Evolutionary conservation across 2,113 vertebrate genomes (phyloP), one percentile per base, ranked within the genome.

Genomic region (Perccottus glenii): DNA sequence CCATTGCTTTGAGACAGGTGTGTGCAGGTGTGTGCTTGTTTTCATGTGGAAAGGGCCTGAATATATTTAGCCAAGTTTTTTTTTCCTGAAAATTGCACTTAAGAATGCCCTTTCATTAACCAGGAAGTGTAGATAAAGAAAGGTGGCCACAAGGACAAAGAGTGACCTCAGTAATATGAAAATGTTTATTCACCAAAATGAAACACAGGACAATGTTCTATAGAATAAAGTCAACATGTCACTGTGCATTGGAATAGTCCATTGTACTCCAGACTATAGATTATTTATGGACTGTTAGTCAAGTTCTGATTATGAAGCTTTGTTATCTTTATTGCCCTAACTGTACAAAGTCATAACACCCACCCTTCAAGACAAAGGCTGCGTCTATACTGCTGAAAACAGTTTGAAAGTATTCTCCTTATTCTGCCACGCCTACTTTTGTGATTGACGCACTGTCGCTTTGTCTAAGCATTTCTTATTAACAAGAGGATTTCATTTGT

Each of bases 61-160:
- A 52, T 87, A 87, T 87, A 88, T 88, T 87, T 87, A 81, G 84
- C 60, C 33, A 82, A 80, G 79, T 60, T 60, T 85, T 75, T 81
- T 70, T 70, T 83, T 74, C 65, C 70, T 70, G 77, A 80, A 85
- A 88, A 85, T 58, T 68, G 48, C 70, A 51, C 60, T 75, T 73
- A 66, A 52, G 64, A 88, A 78, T 75, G 75, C 64, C 60, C 70
- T 81, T 85, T 75, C 49, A 67, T 77, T 60, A 85, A 73, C 73
- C 83, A 73, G 87, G 75, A 85, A 83, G 66, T 65, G 35, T 1
- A 11, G 62, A 60, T 70, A 60, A 77, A 79, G 75, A 66, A 77
- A 72, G 52, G 52, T 44, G 61, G 62, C 76, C 63, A 33, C 40
- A 5, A 81, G 75, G 78, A 73, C 47, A 35, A 33, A 43, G 46